phyloP scores from a whole-genome alignment of 2,797 vertebrate genomes.

The Threskiornis aethiopicus region DNA sequence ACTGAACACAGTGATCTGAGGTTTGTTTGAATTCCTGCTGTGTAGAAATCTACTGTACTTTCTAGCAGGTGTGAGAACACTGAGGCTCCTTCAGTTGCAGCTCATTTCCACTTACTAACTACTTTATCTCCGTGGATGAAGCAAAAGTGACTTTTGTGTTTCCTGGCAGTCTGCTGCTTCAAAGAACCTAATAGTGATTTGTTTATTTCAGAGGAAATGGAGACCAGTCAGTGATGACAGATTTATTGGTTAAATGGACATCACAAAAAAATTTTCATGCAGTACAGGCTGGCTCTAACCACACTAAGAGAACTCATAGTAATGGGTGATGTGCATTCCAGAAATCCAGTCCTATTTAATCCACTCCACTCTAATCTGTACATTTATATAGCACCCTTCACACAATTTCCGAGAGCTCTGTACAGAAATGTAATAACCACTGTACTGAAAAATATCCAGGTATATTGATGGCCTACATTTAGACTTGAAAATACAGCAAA shows the following conservation, averaged over 20 bases:
- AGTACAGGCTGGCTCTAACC: conserved; percentile 66
- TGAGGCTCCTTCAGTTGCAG: conserved; percentile 68
- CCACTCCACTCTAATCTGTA: conserved; percentile 37
- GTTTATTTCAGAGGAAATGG: conserved; percentile 85
- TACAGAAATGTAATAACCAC: conserved; percentile 17
- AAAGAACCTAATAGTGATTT: conserved; percentile 80
- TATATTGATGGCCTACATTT: neutral
- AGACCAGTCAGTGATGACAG: conserved; percentile 82
- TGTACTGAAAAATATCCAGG: conserved; percentile 9
- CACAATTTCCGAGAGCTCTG: conserved; percentile 23
- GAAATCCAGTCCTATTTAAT: conserved; percentile 59
- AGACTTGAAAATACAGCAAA: neutral
- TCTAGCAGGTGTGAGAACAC: conserved; percentile 75
- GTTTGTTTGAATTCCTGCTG: conserved; percentile 71
- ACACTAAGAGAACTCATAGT: conserved; percentile 59
- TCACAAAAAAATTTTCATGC: conserved; percentile 69
- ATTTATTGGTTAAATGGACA: conserved; percentile 85
- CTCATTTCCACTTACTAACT: conserved; percentile 78
- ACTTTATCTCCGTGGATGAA: conserved; percentile 76
- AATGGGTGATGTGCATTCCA: conserved; percentile 61
- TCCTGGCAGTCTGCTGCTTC: conserved; percentile 77
- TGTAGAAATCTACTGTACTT: conserved; percentile 64
- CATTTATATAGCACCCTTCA: conserved; percentile 39
- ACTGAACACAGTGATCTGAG: conserved; percentile 49
- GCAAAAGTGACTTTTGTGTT: conserved; percentile 79